These are phyloP conservation scores for Muscina levida DNA, from an alignment of 2,888 invertebrate genomes.

Conservation along the genomic window DNA sequence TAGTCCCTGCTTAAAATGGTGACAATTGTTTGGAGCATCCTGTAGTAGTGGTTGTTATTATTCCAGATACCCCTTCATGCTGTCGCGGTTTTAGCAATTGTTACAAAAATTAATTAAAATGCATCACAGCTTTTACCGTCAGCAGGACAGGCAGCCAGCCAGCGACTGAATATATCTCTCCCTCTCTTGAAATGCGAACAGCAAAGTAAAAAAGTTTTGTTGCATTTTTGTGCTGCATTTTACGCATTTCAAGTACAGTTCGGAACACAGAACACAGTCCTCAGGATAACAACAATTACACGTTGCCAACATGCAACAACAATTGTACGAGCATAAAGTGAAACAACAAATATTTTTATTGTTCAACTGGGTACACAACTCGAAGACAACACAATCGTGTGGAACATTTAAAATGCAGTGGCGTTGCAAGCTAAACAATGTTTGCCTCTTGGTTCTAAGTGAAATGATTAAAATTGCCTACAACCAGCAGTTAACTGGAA, in stretches of 20 bases:
- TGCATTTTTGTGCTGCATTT: constrained; percentile 47
- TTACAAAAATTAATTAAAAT: constrained; percentile 62
- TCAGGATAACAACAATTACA: background rate
- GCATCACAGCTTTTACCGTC: constrained; percentile 52
- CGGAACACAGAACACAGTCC: background rate
- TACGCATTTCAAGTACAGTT: constrained; percentile 51
- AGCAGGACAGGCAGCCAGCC: constrained; percentile 17
- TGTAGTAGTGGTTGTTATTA: constrained; percentile 34
- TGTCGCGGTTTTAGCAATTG: constrained; percentile 40
- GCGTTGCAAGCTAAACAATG: background rate
- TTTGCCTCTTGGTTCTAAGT: no score
- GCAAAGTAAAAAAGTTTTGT: constrained; percentile 37
- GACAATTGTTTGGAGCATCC: constrained; percentile 20
- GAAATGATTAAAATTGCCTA: no score
- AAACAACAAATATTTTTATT: constrained; percentile 43
- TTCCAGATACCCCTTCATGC: background rate
- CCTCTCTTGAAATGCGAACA: constrained; percentile 6
- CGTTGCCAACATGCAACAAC: constrained; percentile 4
- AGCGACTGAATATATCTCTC: background rate
- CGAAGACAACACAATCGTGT: background rate
- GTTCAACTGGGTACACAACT: constrained; percentile 22
- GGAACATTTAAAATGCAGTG: background rate
- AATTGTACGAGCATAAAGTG: background rate
- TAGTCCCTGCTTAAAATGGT: background rate
- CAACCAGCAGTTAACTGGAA: no score